phyloP scores from a whole-genome alignment of 2,888 invertebrate species.

The Ormyrus pomaceus region DNA sequence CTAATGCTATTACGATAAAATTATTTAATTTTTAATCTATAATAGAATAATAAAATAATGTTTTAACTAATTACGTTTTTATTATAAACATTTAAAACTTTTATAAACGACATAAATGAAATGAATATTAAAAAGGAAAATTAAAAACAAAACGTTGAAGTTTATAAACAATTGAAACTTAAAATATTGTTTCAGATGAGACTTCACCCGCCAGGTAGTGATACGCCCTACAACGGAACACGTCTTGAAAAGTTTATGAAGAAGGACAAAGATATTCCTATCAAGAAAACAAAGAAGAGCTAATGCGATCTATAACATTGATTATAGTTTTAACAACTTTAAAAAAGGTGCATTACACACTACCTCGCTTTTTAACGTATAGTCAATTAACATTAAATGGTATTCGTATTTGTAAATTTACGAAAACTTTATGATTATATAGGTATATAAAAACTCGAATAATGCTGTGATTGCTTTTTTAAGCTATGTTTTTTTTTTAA shows the following conservation, averaged over 20 bases:
- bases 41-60: too few species aligned
- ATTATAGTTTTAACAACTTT: constrained; percentile 27
- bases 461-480: constrained; percentile 52
- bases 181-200: constrained; percentile 79
- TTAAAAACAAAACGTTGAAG: not conserved
- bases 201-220: constrained; percentile 82
- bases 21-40: too few species aligned
- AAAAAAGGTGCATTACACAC: constrained; percentile 37
- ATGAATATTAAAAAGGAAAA: not conserved
- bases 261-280: constrained; percentile 74
- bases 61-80: too few species aligned
- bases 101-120: too few species aligned
- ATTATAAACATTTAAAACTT: too few species aligned
- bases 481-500: constrained; percentile 5
- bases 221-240: constrained; percentile 78
- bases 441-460: constrained; percentile 39
- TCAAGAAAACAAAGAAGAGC: constrained; percentile 59
- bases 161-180: not conserved
- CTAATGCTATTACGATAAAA: too few species aligned
- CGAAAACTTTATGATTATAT: constrained; percentile 12
- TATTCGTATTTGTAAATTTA: constrained; percentile 33
- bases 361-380: constrained; percentile 43
- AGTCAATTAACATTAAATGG: constrained; percentile 38
- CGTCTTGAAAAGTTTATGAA: constrained; percentile 77
- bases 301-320: not conserved